Conservation (phyloP, 2,113 vertebrate genomes). For the Sander lucioperca region DNA sequence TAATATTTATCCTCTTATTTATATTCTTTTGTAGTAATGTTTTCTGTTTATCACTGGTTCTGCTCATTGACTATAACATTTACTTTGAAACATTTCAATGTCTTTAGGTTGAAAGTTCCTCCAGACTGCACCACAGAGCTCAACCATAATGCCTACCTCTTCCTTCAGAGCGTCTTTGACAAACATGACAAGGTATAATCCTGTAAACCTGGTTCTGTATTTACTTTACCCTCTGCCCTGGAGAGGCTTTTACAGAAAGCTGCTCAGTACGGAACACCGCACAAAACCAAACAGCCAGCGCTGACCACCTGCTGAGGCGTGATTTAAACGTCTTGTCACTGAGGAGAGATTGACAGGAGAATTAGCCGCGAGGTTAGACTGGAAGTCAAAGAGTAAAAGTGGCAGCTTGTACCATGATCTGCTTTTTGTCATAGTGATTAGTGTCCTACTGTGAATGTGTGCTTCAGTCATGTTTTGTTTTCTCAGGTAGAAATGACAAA, state of each 20-base stretch:
- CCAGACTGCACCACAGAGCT: slow-evolving; percentile 96
- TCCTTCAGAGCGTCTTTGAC: slow-evolving; percentile 97
- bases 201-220: slow-evolving; percentile 27
- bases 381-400: slow-evolving; percentile 51
- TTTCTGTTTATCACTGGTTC: background rate
- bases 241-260: slow-evolving; percentile 35
- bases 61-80: background rate
- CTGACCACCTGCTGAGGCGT: slow-evolving; percentile 47
- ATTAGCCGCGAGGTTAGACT: slow-evolving; percentile 50
- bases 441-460: slow-evolving; percentile 8
- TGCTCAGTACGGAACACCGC: slow-evolving; percentile 20
- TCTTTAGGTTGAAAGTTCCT: slow-evolving; percentile 91
- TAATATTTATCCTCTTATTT: background rate
- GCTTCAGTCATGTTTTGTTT: slow-evolving; percentile 23
- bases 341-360: slow-evolving; percentile 56
- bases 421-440: slow-evolving; percentile 28
- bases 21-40: background rate
- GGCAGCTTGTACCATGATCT: slow-evolving; percentile 30
- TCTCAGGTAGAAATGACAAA: slow-evolving; percentile 3
- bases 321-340: slow-evolving; percentile 35
- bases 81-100: background rate
- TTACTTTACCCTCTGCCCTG: slow-evolving; percentile 43
- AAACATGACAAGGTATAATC: slow-evolving; percentile 95
- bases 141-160: slow-evolving; percentile 97
- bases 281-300: slow-evolving; percentile 6